A percentile compares a stretch with the other conserved stretches of the same genome.
Evolutionary conservation across 1,140 invertebrate genomes (phyloP).

Genomic region (Acromyrmex charruanus): DNA sequence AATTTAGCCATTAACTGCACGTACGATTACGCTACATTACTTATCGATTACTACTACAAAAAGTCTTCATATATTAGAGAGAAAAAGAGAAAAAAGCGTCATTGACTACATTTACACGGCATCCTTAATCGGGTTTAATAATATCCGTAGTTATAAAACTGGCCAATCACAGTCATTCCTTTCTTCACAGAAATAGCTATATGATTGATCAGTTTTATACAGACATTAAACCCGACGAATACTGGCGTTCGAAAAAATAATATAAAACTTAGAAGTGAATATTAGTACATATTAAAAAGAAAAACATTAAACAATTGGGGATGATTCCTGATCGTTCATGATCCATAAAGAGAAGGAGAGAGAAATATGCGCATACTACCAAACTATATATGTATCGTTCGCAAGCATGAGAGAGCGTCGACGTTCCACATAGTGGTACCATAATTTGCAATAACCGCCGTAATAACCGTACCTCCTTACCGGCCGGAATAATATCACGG

Average conservation of each 20-base stretch:
- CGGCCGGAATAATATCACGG: conserved; percentile 79
- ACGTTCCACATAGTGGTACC: conserved; percentile 70
- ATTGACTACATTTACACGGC: too few species aligned
- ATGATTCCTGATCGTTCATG: too few species aligned
- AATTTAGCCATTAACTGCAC: conserved; percentile 79
- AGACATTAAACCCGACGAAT: too few species aligned
- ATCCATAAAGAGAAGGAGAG: background rate
- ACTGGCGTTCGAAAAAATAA: too few species aligned
- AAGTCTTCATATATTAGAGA: conserved; percentile 48
- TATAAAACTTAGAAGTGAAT: too few species aligned
- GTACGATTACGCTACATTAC: conserved; percentile 82
- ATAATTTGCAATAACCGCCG: conserved; percentile 84
- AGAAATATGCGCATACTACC: background rate
- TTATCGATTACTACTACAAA: conserved; percentile 84
- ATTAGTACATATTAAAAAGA: too few species aligned
- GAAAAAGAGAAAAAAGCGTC: background rate
- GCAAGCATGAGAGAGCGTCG: conserved; percentile 52
- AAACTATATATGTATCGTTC: conserved; percentile 39
- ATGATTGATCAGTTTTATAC: too few species aligned
- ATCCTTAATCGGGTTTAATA: too few species aligned
- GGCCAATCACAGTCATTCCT: too few species aligned
- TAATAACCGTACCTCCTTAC: conserved; percentile 83
- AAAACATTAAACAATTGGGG: too few species aligned
- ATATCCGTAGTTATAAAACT: too few species aligned
- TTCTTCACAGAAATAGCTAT: too few species aligned